A percentile compares a stretch with the other conserved stretches of the same genome.
phyloP scores from a whole-genome alignment of 2,113 vertebrate species.

The Ceyx margarethae region DNA sequence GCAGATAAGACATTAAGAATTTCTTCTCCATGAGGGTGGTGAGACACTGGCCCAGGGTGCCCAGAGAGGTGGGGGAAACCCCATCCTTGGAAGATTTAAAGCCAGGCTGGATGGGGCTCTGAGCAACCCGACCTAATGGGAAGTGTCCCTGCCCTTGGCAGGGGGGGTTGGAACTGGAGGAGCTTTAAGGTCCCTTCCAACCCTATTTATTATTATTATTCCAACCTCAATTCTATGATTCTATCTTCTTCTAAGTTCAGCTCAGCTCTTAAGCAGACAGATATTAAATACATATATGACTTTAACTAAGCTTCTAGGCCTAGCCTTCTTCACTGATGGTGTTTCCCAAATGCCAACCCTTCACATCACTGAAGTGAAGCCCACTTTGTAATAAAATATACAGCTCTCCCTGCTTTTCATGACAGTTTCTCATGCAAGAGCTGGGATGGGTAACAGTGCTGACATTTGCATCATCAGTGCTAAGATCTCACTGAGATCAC shows the following conservation, averaged over 20 bases:
- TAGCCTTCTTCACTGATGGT: background rate
- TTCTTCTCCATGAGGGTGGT: too few species aligned
- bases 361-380: background rate
- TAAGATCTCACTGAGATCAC: background rate
- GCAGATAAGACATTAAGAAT: too few species aligned
- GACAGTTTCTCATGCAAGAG: background rate
- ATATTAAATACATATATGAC: background rate
- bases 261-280: background rate
- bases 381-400: background rate
- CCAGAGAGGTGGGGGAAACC: too few species aligned
- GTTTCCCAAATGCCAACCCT: background rate
- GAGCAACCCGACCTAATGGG: too few species aligned
- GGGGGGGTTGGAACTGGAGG: too few species aligned
- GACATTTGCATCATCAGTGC: background rate
- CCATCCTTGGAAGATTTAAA: too few species aligned
- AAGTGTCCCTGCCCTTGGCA: too few species aligned
- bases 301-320: background rate
- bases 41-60: too few species aligned
- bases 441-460: background rate
- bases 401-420: background rate
- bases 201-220: too few species aligned
- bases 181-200: too few species aligned
- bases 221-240: too few species aligned
- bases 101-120: too few species aligned
- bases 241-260: background rate